Evolutionary conservation across 2,888 invertebrate species (phyloP).

Genomic region (Seira sanloemensis): DNA sequence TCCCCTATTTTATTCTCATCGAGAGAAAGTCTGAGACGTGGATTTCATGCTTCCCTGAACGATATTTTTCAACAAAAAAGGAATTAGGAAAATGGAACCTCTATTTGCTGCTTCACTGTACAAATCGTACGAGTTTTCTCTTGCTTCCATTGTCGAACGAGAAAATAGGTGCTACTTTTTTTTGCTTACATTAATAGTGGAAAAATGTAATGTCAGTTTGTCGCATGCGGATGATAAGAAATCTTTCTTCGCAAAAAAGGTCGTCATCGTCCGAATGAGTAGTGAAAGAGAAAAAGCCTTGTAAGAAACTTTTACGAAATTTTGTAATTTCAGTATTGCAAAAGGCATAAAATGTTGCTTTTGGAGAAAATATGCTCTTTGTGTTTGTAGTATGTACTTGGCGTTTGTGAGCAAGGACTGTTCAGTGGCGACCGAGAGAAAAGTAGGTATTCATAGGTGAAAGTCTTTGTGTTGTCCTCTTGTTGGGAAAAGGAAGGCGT

Average conservation of each 20-base stretch:
- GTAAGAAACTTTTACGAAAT: no score
- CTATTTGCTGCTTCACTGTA: not conserved
- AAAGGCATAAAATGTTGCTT: conserved; percentile 16
- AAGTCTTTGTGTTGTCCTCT: not conserved
- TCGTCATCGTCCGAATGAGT: no score
- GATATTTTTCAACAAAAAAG: conserved; percentile 17
- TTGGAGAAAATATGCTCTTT: conserved; percentile 22
- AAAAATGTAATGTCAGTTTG: not conserved
- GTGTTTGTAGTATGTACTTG: not conserved
- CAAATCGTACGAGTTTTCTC: not conserved
- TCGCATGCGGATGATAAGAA: not conserved
- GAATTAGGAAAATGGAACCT: conserved; percentile 26
- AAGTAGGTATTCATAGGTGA: not conserved
- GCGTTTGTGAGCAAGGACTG: no score
- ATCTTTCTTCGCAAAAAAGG: no score
- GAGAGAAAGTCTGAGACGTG: not conserved
- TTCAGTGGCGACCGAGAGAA: no score
- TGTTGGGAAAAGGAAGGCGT: not conserved
- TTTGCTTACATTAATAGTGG: not conserved
- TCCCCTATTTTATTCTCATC: not conserved
- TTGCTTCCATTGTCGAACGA: not conserved
- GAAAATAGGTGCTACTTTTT: not conserved
- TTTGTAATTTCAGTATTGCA: not conserved
- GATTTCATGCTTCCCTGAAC: conserved; percentile 45
- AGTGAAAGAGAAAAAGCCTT: no score